Conservation (phyloP, 2,113 vertebrate genomes). For the Nothoprocta pentlandii region DNA sequence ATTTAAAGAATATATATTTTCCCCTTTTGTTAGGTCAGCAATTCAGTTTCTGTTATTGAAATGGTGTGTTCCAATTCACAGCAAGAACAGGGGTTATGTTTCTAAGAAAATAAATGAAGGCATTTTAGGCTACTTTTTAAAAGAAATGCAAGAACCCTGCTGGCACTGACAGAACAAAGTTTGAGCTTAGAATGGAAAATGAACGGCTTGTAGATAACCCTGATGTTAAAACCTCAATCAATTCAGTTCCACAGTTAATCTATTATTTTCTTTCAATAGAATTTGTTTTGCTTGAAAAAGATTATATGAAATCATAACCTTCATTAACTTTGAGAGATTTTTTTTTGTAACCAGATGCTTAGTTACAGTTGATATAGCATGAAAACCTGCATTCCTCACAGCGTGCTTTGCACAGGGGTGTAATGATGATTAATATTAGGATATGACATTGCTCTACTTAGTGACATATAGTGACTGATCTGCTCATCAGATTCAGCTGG, state of each 20-base stretch:
- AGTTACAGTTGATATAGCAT: conserved; percentile 68
- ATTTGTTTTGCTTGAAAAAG: conserved; percentile 69
- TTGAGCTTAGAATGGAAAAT: conserved; percentile 37
- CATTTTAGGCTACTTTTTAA: neutral
- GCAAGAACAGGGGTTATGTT: neutral
- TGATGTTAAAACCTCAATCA: conserved; percentile 32
- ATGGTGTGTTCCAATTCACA: neutral
- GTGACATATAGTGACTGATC: conserved; percentile 64
- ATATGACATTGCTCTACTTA: conserved; percentile 4
- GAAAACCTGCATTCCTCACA: conserved; percentile 70
- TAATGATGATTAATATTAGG: conserved; percentile 73
- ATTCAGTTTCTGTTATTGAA: neutral
- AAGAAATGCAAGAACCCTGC: conserved; percentile 43
- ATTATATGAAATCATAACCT: conserved; percentile 64
- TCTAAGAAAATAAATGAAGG: conserved; percentile 41
- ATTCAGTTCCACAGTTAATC: conserved; percentile 36
- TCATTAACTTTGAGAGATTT: conserved; percentile 64
- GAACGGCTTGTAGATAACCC: conserved; percentile 32
- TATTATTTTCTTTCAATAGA: conserved; percentile 43
- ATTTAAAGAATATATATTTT: neutral
- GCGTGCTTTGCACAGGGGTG: conserved; percentile 75
- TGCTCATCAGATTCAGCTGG: conserved; percentile 70
- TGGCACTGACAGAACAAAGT: conserved; percentile 58
- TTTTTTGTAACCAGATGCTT: conserved; percentile 65
- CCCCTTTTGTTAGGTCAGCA: neutral